Base-by-base conservation (phyloP, 2,797 vertebrate species). In the Meriones psammophilus region DNA sequence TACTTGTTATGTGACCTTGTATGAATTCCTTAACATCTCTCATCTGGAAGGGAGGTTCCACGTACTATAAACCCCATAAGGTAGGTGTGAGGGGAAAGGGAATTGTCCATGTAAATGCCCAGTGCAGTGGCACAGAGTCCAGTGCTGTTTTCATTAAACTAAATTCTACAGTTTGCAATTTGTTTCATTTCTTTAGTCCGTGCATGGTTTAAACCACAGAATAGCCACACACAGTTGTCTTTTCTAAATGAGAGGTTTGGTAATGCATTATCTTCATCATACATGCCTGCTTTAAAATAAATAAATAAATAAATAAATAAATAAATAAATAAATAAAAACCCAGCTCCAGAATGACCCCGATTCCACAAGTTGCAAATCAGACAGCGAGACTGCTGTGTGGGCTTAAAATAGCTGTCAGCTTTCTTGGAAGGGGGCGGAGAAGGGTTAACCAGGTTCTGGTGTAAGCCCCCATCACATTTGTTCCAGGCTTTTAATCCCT, bases 371-470 rank as follows among this genome's bases (percentile, higher is more conserved):
- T 85, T 89, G 69, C 69, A 87, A 80, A 58, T 89, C 96, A 92
- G 96, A 95, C 92, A 84, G 81, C 0, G 0, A 10, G 94, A 71
- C 83, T 91, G 30, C 92, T 94, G 36, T 58, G 64, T 71, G 79
- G 71, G 66, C 79, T 94, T 94, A 73, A 96, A 91, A 77, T 91
- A 92, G 92, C 94, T 83, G 94, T 91, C 81, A 81, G 91, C 54
- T 46, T 93, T 54, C 64, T 93, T 10, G 30, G 78, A 76, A 77
- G 73, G 91, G 91, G 30, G 50, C 66, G 66, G 62, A 54, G 77
- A 89, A 46, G 88, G 95, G 92, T 83, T 89, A 89, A 80, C 74
- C 24, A 33, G 88, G 69, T 92, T 85, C 94, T 86, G 62, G 79
- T 73, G 46, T 66, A 22, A 85, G 84, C 74, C 69, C 86, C 60